Percentiles rank a stretch among this genome's conserved stretches.
Conservation (phyloP, 1,140 invertebrate genomes). For the Panagrolaimus sp. region DNA sequence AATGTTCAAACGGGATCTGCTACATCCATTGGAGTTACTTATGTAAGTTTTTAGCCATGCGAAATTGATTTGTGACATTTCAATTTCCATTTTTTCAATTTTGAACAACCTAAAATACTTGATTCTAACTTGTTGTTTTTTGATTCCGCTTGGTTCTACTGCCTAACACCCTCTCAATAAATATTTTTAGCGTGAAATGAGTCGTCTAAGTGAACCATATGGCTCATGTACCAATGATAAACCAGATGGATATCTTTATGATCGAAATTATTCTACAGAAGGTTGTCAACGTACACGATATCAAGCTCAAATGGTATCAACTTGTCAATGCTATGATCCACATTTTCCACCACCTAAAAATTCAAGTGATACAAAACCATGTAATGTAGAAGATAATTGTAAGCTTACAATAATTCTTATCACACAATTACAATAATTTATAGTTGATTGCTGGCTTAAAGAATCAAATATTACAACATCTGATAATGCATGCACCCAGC, state of each 20-base stretch:
- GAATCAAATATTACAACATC: conserved; percentile 22
- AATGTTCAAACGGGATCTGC: conserved; percentile 10
- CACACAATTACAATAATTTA: not conserved
- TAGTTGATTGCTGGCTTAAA: conserved; percentile 25
- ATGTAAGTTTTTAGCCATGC: conserved; percentile 19
- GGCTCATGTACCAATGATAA: conserved; percentile 24
- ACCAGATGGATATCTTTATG: conserved; percentile 26
- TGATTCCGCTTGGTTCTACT: no score
- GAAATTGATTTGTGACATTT: no score
- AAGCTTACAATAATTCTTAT: conserved; percentile 5
- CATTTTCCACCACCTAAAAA: conserved; percentile 18
- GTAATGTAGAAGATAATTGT: conserved; percentile 30
- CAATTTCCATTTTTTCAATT: no score
- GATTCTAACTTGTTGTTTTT: no score
- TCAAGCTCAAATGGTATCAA: conserved; percentile 17
- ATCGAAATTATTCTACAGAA: conserved; percentile 24
- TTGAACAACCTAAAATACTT: no score
- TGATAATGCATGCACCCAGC: conserved; percentile 31
- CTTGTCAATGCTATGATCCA: conserved; percentile 25
- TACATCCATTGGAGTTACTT: conserved; percentile 20
- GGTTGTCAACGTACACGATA: conserved; percentile 30
- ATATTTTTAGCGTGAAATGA: conserved; percentile 13
- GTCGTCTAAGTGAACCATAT: conserved; percentile 24
- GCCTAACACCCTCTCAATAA: no score
- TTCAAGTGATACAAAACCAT: not conserved